Conservation (phyloP, 2,113 vertebrate genomes). For the Ramphastos sulfuratus region DNA sequence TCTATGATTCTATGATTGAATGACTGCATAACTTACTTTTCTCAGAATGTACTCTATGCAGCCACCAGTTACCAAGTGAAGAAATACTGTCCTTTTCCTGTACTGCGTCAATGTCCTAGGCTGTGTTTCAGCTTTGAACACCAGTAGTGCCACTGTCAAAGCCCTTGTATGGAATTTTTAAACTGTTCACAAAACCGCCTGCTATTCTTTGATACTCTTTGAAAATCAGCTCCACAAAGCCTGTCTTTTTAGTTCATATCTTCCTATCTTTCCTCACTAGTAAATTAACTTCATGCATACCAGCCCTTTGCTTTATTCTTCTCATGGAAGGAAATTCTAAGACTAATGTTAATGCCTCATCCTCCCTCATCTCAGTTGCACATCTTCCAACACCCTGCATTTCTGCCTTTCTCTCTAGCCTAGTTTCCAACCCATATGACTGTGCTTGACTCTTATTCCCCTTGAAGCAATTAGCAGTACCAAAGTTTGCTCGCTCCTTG, state of each 20-base stretch:
- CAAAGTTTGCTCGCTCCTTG: background rate
- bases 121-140: background rate
- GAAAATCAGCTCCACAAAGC: background rate
- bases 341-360: background rate
- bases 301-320: background rate
- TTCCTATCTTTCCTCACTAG: background rate
- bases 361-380: background rate
- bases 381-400: background rate
- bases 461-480: background rate
- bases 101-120: background rate
- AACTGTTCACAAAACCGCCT: background rate
- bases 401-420: background rate
- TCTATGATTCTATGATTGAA: background rate
- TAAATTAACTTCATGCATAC: background rate
- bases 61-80: background rate
- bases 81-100: background rate
- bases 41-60: background rate
- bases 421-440: background rate
- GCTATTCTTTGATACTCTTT: background rate
- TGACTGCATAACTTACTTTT: slow-evolving; percentile 6
- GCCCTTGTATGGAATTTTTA: background rate
- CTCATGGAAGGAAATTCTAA: background rate
- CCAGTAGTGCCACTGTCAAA: background rate
- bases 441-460: background rate
- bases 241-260: background rate